Conservation (phyloP, 2,797 vertebrate genomes). For the Cygnus olor region DNA sequence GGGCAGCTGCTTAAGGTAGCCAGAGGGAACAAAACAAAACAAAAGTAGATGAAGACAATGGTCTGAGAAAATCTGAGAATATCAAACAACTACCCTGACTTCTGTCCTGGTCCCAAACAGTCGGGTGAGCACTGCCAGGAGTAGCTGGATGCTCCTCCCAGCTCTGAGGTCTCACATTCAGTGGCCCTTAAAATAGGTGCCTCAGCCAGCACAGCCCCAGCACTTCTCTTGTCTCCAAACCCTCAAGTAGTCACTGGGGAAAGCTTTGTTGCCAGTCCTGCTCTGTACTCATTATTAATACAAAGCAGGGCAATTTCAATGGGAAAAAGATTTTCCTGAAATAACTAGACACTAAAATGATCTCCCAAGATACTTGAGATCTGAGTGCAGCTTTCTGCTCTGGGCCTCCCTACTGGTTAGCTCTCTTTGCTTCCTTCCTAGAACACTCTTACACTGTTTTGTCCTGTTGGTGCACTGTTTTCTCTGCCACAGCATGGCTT, state of each 20-base stretch:
- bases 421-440: neutral
- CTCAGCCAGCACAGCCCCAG: neutral
- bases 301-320: neutral
- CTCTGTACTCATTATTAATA: neutral
- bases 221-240: neutral
- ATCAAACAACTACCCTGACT: neutral
- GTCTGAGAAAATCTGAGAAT: neutral
- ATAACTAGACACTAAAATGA: neutral
- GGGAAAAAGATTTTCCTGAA: neutral
- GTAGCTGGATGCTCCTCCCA: neutral
- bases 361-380: neutral
- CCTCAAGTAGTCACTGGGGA: neutral
- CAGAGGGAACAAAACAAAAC: neutral
- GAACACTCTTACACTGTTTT: neutral
- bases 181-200: neutral
- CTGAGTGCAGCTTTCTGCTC: neutral
- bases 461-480: neutral
- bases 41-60: neutral
- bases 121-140: neutral
- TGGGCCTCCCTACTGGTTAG: neutral
- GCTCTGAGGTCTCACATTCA: neutral
- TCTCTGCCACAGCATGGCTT: neutral
- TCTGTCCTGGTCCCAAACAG: neutral
- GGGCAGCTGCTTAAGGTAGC: neutral
- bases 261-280: neutral